A percentile compares a stretch with the other conserved stretches of the same genome.
Conservation (phyloP, 2,888 invertebrate species). For the Meandrusa payeni region DNA sequence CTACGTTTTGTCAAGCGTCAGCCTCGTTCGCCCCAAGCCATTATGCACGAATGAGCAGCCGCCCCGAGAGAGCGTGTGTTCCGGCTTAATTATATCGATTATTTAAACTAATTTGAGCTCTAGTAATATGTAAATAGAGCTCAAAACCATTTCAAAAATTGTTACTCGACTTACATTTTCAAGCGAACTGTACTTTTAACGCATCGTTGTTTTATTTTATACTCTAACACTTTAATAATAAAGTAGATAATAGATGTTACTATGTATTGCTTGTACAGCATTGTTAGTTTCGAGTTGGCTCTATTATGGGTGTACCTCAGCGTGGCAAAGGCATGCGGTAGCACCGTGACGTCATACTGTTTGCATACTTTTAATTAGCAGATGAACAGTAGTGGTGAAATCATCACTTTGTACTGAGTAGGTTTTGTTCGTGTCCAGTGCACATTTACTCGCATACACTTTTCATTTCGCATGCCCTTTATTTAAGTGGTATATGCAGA, state of each 20-base stretch:
- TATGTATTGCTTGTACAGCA: slow-evolving; percentile 31
- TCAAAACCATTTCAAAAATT: slow-evolving; percentile 39
- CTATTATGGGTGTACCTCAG: slow-evolving; percentile 75
- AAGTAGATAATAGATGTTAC: slow-evolving; percentile 30
- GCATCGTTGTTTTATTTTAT: slow-evolving; percentile 28
- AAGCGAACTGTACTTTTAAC: slow-evolving; percentile 42
- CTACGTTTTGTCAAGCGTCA: slow-evolving; percentile 75
- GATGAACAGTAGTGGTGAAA: slow-evolving; percentile 48
- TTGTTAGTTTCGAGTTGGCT: slow-evolving; percentile 43
- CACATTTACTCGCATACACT: too few relatives aligned
- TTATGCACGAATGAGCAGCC: slow-evolving; percentile 79
- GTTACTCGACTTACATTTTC: slow-evolving; percentile 40
- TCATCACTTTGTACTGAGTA: slow-evolving; percentile 40
- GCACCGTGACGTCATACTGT: slow-evolving; percentile 57
- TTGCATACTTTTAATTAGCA: slow-evolving; percentile 61
- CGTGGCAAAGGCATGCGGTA: slow-evolving; percentile 60
- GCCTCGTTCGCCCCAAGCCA: slow-evolving; percentile 67
- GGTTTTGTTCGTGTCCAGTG: too few relatives aligned
- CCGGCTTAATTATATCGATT: slow-evolving; percentile 60
- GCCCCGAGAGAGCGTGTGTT: slow-evolving; percentile 77
- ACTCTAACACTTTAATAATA: slow-evolving; percentile 26
- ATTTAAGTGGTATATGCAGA: too few relatives aligned
- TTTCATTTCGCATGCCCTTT: too few relatives aligned
- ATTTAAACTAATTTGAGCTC: slow-evolving; percentile 32
- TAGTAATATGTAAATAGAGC: slow-evolving; percentile 37